Percentiles rank a stretch among this genome's conserved stretches.
These are phyloP conservation scores for Scolopax mira DNA, from an alignment of 2,113 vertebrate species.

Conservation along the genomic window DNA sequence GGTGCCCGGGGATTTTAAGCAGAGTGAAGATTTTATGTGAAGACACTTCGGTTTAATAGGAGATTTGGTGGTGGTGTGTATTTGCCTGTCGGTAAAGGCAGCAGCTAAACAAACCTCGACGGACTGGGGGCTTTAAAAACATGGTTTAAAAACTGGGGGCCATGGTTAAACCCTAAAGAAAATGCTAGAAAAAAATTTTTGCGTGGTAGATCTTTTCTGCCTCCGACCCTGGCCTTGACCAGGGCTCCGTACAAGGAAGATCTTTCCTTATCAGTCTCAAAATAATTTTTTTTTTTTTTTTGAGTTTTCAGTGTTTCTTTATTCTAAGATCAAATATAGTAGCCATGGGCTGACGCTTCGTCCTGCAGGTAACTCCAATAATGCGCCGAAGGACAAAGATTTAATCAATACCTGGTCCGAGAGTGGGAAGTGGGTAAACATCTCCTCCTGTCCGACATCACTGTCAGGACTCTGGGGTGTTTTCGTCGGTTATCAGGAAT, in stretches of 20 bases:
- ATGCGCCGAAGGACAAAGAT: accelerated
- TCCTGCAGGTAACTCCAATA: neutral
- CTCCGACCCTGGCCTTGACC: neutral
- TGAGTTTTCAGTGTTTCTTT: neutral
- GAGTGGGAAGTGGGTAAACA: neutral
- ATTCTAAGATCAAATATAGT: neutral
- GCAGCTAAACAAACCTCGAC: neutral
- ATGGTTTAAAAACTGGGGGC: too few relatives aligned
- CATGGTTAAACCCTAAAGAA: neutral
- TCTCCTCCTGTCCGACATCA: neutral
- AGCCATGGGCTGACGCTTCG: neutral
- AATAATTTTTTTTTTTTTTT: too few relatives aligned
- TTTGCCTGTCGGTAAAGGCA: neutral
- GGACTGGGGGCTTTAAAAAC: neutral
- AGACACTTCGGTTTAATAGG: neutral
- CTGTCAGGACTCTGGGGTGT: accelerated
- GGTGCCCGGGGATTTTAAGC: neutral
- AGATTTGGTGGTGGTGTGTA: neutral
- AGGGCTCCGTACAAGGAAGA: neutral
- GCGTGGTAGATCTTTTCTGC: accelerated
- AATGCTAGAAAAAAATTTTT: neutral
- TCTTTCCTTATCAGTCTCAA: neutral
- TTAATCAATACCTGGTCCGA: neutral
- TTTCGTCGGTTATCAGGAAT: neutral
- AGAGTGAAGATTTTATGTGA: neutral